Base-by-base conservation (phyloP, 1,140 invertebrate genomes). In the Drosophila teissieri region DNA sequence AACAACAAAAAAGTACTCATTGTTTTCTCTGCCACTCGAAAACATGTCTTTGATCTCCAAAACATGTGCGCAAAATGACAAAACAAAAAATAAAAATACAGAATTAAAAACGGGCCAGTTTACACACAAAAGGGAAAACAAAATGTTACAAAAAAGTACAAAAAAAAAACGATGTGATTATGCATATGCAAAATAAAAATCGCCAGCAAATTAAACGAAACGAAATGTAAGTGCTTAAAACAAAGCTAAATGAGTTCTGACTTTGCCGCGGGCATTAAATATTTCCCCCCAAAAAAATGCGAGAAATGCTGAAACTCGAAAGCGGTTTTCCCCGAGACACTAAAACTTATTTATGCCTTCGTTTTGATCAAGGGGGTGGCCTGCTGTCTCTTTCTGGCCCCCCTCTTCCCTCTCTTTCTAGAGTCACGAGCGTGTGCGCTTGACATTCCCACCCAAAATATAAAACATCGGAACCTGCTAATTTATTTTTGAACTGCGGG, bases 1-100 rank as follows among this genome's bases (percentile, higher is more conserved):
- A 57, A 34, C 34, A 57, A 42, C 4, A 55, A 61, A 57, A 15
- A 10, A 73, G 53, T 19, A 19, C 27, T 53, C 52, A 74, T 65
- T 60, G 73, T 77, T 82, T 54, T 62, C 55, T 73, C 51, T 58
- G 62, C 58, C 70, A 42, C 67, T 69, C 72, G 64, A 78, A 84
- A 88, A 70, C 80, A 88, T 89, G 84, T 89, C 84, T 89, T 89
- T 89, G 84, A 89, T 89, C 84, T 89, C 84, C 63, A 81, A 78
- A 76, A 86, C 69, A 80, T 64, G 62, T 56, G 52, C 36, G 37
- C 52, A 48, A 51, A 56, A 67, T 34, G 36, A 48, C 46, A 37
- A 42, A 52, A 57, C 44, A 56, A 65, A 76, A 69, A 42, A 19
- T 46, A 49, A 76, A 72, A 57, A 17, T 46, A 49, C 42, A 74